phyloP scores from a whole-genome alignment of 2,797 vertebrate genomes.

The Oryzias sinensis region DNA sequence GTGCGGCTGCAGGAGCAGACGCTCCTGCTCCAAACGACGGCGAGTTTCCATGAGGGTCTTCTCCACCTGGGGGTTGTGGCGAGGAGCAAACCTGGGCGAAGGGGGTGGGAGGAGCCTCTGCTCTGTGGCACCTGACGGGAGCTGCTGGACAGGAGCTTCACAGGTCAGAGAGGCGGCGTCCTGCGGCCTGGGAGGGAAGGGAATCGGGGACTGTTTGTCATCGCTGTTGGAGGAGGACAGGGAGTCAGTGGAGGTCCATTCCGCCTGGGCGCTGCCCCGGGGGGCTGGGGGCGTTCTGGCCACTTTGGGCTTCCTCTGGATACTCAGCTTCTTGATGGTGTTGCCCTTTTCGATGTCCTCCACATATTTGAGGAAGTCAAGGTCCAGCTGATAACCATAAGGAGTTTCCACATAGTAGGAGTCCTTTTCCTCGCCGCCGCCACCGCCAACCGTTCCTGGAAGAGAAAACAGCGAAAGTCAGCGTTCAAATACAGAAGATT shows the following conservation, averaged over 20 bases:
- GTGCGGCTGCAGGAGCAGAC: conserved; percentile 82
- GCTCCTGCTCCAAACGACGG: conserved; percentile 91
- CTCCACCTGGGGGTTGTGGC: conserved; percentile 92
- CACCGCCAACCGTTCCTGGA: conserved; percentile 72
- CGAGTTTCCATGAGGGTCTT: conserved; percentile 98
- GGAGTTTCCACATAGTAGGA: conserved; percentile 96
- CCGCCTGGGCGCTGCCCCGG: conserved; percentile 71
- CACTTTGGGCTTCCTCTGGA: conserved; percentile 86
- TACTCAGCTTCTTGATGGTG: conserved; percentile 92
- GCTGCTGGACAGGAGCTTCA: conserved; percentile 63
- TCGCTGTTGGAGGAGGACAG: conserved; percentile 95
- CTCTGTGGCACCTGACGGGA: conserved; percentile 76
- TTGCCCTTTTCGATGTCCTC: conserved; percentile 97
- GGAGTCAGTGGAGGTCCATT: conserved; percentile 93
- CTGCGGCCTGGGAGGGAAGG: conserved; percentile 62
- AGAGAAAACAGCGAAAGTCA: conserved; percentile 12
- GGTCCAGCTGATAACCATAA: conserved; percentile 94
- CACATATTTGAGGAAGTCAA: conserved; percentile 98
- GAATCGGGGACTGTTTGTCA: conserved; percentile 85
- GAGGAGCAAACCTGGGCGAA: conserved; percentile 81
- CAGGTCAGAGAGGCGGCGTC: conserved; percentile 59
- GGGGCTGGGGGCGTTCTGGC: conserved; percentile 46
- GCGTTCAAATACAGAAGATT: too few species aligned
- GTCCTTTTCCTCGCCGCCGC: conserved; percentile 82
- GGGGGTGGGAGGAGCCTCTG: conserved; percentile 84